Evolutionary conservation across 2,888 invertebrate species (phyloP).

Genomic region (Callinectes sapidus): DNA sequence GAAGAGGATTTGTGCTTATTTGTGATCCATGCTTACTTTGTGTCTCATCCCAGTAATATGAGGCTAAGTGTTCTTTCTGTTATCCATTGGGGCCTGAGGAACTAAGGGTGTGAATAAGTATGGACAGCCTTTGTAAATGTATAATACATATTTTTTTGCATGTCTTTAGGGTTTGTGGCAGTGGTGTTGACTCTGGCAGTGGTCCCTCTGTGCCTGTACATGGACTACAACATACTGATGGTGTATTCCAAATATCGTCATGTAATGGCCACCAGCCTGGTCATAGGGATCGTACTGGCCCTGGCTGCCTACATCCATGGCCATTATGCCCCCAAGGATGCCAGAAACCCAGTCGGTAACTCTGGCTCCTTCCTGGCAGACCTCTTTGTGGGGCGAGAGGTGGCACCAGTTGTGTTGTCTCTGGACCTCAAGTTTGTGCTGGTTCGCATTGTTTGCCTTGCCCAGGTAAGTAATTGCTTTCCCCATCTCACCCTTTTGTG

Average conservation of each 20-base stretch:
- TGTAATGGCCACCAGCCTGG: constrained; percentile 54
- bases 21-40: too few species aligned
- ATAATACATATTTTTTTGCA: not conserved
- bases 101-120: too few species aligned
- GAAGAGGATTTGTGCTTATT: too few species aligned
- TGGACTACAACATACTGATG: constrained; percentile 49
- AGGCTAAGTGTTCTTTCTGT: too few species aligned
- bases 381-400: constrained; percentile 66
- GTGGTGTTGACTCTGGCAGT: constrained; percentile 56
- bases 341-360: constrained; percentile 65
- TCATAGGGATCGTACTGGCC: constrained; percentile 47
- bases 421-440: constrained; percentile 70
- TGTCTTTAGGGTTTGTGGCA: constrained; percentile 61
- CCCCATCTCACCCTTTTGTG: not conserved
- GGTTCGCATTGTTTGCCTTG: constrained; percentile 40
- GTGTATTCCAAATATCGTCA: constrained; percentile 63
- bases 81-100: too few species aligned
- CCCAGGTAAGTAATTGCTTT: constrained; percentile 39
- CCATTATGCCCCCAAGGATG: constrained; percentile 53
- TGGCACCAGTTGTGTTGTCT: constrained; percentile 60
- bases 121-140: not conserved
- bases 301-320: constrained; percentile 56
- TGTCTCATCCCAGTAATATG: not conserved
- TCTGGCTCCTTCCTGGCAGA: constrained; percentile 64
- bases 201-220: constrained; percentile 50